Evolutionary conservation across 2,888 invertebrate species (phyloP).

Genomic region (Lithophane ornitopus): DNA sequence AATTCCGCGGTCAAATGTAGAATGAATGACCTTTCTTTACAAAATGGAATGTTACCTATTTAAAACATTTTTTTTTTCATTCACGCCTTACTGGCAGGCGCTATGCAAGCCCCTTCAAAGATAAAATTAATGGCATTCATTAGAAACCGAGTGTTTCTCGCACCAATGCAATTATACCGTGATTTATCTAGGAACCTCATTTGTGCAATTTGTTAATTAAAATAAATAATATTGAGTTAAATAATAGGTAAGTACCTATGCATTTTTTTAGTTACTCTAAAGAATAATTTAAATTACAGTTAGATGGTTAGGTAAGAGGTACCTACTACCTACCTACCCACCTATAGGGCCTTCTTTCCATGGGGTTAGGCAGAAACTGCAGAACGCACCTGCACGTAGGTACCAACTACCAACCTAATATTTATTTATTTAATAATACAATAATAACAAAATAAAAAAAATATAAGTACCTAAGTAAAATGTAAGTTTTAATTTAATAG

Average conservation of each 20-base stretch:
- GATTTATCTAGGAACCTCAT: conserved; percentile 77
- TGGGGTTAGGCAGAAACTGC: no score
- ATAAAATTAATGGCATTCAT: conserved; percentile 72
- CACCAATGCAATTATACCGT: conserved; percentile 69
- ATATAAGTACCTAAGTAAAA: no score
- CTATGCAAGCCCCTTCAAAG: conserved; percentile 63
- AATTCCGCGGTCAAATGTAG: background rate
- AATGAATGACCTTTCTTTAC: background rate
- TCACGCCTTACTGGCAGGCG: conserved; percentile 35
- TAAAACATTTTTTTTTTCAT: conserved; percentile 18
- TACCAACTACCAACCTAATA: no score
- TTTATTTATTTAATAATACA: no score
- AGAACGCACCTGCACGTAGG: no score
- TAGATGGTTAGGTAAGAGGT: background rate
- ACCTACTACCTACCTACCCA: background rate
- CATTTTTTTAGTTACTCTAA: background rate
- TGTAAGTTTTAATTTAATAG: no score
- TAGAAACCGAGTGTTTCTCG: conserved; percentile 59
- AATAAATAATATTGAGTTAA: conserved; percentile 60
- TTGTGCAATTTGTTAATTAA: conserved; percentile 66
- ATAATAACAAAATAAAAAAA: no score
- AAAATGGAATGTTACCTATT: conserved; percentile 7
- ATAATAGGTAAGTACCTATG: no score
- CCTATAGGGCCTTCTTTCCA: no score
- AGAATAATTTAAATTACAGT: background rate